These are phyloP conservation scores for Xanthorhoe spadicearia DNA, from an alignment of 2,888 invertebrate genomes.

Conservation along the genomic window DNA sequence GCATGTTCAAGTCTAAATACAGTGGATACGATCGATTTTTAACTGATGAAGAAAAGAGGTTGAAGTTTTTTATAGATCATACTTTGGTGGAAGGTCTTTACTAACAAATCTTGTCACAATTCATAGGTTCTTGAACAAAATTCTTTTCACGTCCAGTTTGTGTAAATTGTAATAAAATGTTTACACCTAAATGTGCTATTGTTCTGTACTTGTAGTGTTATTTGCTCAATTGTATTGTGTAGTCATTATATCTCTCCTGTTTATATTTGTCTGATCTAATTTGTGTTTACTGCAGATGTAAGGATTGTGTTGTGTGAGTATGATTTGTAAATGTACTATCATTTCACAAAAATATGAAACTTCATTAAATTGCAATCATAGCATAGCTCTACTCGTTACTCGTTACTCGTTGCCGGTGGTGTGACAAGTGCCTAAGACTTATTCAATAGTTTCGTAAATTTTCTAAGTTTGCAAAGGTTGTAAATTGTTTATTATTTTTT, in stretches of 20 bases:
- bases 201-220: not conserved
- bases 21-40: slow-evolving; percentile 87
- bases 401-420: no score
- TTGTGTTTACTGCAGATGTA: slow-evolving; percentile 1
- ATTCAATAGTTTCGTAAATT: no score
- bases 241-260: slow-evolving; percentile 1
- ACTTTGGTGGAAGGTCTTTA: slow-evolving; percentile 71
- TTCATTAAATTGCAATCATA: not conserved
- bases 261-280: slow-evolving; percentile 22
- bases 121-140: not conserved
- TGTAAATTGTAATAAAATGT: not conserved
- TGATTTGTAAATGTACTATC: slow-evolving; percentile 3
- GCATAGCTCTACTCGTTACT: no score
- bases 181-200: not conserved
- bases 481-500: no score
- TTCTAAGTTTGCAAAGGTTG: no score
- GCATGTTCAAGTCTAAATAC: slow-evolving; percentile 71
- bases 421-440: no score
- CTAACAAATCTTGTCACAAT: slow-evolving; percentile 33
- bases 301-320: slow-evolving; percentile 13
- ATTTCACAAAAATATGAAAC: not conserved
- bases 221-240: slow-evolving; percentile 18
- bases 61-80: slow-evolving; percentile 56
- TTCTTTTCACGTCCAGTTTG: not conserved
- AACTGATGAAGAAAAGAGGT: slow-evolving; percentile 90